Percentiles rank a stretch among this genome's conserved stretches.
These are phyloP conservation scores for Ridgeia piscesae DNA, from an alignment of 1,140 invertebrate species.

Conservation along the genomic window DNA sequence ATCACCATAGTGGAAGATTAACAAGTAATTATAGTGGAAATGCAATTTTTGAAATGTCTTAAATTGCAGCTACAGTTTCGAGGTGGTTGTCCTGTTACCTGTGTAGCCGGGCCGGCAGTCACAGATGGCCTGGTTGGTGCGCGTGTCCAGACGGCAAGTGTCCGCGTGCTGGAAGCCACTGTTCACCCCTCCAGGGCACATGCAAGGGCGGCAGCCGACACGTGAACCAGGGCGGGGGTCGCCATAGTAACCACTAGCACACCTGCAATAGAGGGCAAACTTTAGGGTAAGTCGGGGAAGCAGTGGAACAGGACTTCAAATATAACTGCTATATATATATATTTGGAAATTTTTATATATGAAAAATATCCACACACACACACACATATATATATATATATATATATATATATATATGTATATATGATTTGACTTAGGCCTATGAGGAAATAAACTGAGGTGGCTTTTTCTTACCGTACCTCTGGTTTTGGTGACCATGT, in stretches of 20 bases:
- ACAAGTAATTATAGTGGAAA: no score
- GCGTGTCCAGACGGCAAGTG: conserved; percentile 80
- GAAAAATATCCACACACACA: no score
- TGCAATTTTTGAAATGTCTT: no score
- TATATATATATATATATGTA: no score
- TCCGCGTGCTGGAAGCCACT: conserved; percentile 85
- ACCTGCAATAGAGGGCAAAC: conserved; percentile 60
- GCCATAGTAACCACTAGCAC: conserved; percentile 90
- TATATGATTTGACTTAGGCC: no score
- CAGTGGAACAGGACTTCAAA: neutral
- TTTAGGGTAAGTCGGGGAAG: neutral
- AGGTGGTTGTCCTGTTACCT: conserved; percentile 54
- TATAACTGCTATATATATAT: neutral
- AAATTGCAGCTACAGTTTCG: no score
- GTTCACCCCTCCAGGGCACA: conserved; percentile 83
- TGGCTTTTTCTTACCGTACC: no score
- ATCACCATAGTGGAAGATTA: no score
- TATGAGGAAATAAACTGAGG: no score
- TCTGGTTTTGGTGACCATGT: no score
- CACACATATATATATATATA: no score
- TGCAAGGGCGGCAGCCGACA: conserved; percentile 90
- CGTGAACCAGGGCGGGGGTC: conserved; percentile 86
- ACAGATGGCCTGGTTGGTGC: conserved; percentile 89
- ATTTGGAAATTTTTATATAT: neutral
- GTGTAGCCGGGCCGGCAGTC: conserved; percentile 88